Evolutionary conservation across 2,797 vertebrate genomes (phyloP).

Genomic region (Phalloptychus januarius): DNA sequence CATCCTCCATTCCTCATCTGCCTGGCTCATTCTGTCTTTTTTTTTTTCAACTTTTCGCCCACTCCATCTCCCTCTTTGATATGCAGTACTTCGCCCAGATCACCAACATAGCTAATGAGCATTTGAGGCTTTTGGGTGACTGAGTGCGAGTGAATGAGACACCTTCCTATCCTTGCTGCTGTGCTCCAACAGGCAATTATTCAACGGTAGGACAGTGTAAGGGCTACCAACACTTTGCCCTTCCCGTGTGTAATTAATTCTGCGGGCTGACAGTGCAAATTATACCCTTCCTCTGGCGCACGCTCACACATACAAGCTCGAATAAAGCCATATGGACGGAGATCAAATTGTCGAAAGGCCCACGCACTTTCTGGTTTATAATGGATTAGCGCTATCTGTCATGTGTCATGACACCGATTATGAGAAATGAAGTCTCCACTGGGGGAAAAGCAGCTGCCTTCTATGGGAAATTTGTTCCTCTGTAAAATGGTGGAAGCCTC

Average conservation of each 20-base stretch:
- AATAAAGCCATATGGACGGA: slow-evolving; percentile 30
- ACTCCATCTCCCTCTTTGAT: slow-evolving; percentile 30
- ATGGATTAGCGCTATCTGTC: slow-evolving; percentile 36
- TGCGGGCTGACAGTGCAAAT: slow-evolving; percentile 32
- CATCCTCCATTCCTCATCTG: background rate
- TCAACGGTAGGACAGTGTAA: slow-evolving; percentile 38
- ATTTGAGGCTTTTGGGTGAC: slow-evolving; percentile 34
- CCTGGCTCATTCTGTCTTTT: slow-evolving; percentile 2
- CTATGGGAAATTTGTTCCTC: slow-evolving; percentile 5
- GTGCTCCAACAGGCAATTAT: slow-evolving; percentile 52
- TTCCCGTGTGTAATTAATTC: slow-evolving; percentile 55
- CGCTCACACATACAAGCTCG: slow-evolving; percentile 15
- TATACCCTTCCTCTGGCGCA: slow-evolving; percentile 19
- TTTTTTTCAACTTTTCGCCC: background rate
- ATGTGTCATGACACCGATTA: slow-evolving; percentile 34
- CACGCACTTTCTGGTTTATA: slow-evolving; percentile 20
- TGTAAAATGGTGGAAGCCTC: background rate
- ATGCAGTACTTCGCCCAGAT: slow-evolving; percentile 25
- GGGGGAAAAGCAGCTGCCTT: slow-evolving; percentile 3
- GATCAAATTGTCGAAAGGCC: slow-evolving; percentile 14
- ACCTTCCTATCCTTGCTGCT: slow-evolving; percentile 12
- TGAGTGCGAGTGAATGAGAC: slow-evolving; percentile 27
- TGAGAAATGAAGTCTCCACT: slow-evolving; percentile 7
- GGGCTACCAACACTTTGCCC: slow-evolving; percentile 44
- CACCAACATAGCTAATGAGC: slow-evolving; percentile 53